Conservation (phyloP, 2,797 vertebrate genomes). For the Muscicapa striata region DNA sequence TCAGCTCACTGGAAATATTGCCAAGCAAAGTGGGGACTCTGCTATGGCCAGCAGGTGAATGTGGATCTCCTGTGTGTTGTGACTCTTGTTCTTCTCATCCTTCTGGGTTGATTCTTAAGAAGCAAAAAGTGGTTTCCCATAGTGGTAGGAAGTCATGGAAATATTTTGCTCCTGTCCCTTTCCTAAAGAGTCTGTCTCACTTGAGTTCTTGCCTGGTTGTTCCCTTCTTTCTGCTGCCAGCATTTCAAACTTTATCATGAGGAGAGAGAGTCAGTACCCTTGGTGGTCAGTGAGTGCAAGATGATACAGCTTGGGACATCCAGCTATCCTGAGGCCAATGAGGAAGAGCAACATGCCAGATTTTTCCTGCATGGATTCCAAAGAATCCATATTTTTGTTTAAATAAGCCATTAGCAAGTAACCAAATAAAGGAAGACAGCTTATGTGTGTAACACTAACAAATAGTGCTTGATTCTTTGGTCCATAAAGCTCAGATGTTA, state of each 20-base stretch:
- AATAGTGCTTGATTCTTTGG: not conserved
- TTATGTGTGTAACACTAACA: not conserved
- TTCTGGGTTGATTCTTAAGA: not conserved
- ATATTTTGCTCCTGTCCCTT: not conserved
- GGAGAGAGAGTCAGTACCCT: not conserved
- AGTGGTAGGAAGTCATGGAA: not conserved
- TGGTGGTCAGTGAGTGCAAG: not conserved
- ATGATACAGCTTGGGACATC: not conserved
- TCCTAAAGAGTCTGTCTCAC: not conserved
- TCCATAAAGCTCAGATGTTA: not conserved
- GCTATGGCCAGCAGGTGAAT: not conserved
- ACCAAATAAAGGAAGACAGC: not conserved
- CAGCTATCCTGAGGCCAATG: not conserved
- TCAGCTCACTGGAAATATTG: not conserved
- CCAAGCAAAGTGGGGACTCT: not conserved
- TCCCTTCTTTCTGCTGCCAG: not conserved
- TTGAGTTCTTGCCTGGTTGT: not conserved
- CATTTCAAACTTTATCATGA: not conserved
- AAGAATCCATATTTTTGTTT: not conserved
- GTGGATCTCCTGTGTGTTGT: not conserved
- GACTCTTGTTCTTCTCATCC: not conserved
- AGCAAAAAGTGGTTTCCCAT: not conserved
- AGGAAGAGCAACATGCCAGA: not conserved
- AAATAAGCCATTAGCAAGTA: not conserved
- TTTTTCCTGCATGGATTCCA: not conserved